A percentile compares a stretch with the other conserved stretches of the same genome.
Conservation (phyloP, 2,888 invertebrate species). For the Hedychridium roseum region DNA sequence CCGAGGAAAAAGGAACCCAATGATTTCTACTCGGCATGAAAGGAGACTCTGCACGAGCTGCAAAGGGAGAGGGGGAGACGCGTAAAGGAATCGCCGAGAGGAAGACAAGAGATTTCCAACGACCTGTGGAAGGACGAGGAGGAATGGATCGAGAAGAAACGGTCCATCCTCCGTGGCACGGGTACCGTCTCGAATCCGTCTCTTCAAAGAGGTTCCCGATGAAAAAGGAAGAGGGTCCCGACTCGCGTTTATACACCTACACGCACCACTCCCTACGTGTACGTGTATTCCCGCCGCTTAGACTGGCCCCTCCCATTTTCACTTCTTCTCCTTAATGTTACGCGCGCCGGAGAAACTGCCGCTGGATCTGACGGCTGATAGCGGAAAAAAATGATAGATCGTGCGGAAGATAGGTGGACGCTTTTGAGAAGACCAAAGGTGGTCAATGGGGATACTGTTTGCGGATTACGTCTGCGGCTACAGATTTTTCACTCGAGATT, state of each 20-base stretch:
- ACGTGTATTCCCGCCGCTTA: too few species aligned
- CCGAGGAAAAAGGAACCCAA: slow-evolving; percentile 41
- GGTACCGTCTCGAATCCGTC: slow-evolving; percentile 51
- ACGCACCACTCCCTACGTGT: too few species aligned
- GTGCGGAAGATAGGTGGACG: too few species aligned
- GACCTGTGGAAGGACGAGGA: too few species aligned
- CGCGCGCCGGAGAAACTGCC: too few species aligned
- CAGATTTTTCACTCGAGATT: too few species aligned
- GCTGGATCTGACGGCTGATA: too few species aligned
- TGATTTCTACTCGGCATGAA: slow-evolving; percentile 44
- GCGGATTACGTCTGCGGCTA: too few species aligned
- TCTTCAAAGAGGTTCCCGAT: slow-evolving; percentile 32
- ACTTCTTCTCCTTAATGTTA: neutral
- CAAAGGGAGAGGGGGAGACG: slow-evolving; percentile 14
- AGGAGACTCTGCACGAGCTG: slow-evolving; percentile 28
- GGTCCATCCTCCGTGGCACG: slow-evolving; percentile 35
- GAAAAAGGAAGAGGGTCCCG: slow-evolving; percentile 14
- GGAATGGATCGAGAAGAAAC: slow-evolving; percentile 15
- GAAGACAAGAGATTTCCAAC: slow-evolving; percentile 1
- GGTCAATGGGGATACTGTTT: too few species aligned
- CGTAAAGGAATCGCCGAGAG: slow-evolving; percentile 10
- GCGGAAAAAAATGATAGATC: too few species aligned
- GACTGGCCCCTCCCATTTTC: neutral
- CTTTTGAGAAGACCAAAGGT: too few species aligned
- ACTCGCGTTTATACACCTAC: too few species aligned